phyloP scores from a whole-genome alignment of 2,113 vertebrate genomes.

The Grammomys surdaster region DNA sequence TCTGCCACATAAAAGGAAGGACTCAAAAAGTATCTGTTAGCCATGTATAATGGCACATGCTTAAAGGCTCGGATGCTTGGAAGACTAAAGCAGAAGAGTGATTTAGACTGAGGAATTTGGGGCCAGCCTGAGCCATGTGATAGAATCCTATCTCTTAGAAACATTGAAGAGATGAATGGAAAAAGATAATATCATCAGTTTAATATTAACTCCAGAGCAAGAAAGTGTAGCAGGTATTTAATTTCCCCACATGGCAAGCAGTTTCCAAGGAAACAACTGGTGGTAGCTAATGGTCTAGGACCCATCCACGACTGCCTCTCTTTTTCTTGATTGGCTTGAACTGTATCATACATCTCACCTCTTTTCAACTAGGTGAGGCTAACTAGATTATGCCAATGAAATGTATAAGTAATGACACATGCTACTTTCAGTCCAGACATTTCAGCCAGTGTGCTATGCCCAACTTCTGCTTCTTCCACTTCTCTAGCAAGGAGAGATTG shows the following conservation, averaged over 20 bases:
- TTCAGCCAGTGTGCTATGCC: not conserved
- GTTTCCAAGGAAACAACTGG: constrained; percentile 12
- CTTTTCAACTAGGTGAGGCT: constrained; percentile 30
- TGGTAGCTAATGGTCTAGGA: not conserved
- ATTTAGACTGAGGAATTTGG: no score
- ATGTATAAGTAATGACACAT: not conserved
- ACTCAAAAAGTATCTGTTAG: not conserved
- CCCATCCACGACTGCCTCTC: not conserved
- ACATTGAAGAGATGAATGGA: not conserved
- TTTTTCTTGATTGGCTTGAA: not conserved
- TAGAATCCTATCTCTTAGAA: not conserved
- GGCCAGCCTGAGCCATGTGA: not conserved
- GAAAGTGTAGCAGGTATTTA: not conserved
- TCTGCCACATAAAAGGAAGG: not conserved
- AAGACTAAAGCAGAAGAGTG: not conserved
- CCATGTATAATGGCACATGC: not conserved
- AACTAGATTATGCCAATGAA: not conserved
- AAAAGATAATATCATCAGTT: not conserved
- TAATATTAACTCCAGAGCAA: not conserved
- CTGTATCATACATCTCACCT: not conserved
- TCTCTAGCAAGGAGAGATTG: not conserved
- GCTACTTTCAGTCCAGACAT: not conserved
- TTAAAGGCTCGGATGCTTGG: not conserved
- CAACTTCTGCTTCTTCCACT: not conserved
- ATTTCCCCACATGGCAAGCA: not conserved